Percentiles rank a stretch among this genome's conserved stretches.
These are phyloP conservation scores for Paralichthys olivaceus DNA, from an alignment of 2,113 vertebrate species.

Conservation along the genomic window DNA sequence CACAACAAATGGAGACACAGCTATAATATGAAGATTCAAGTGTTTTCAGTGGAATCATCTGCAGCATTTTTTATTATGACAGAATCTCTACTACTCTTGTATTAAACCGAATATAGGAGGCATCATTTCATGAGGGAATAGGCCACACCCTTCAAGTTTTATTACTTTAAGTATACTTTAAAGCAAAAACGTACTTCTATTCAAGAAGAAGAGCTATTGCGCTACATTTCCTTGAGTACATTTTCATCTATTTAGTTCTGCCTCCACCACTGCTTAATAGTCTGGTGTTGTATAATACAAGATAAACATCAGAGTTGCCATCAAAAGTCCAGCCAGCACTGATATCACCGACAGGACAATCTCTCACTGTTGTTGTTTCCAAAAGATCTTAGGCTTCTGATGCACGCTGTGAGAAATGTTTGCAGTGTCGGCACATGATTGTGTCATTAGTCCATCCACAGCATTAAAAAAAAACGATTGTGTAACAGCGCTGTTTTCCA, in stretches of 20 bases:
- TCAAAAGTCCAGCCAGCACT: constrained; percentile 35
- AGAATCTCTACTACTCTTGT: no score
- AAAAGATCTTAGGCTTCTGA: constrained; percentile 33
- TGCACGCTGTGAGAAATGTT: constrained; percentile 43
- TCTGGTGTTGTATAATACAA: constrained; percentile 25
- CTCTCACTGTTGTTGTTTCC: constrained; percentile 28
- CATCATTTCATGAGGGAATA: no score
- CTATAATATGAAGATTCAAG: not conserved
- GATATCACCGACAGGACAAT: constrained; percentile 36
- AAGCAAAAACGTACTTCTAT: no score
- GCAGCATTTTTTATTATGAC: no score
- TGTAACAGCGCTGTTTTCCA: constrained; percentile 21
- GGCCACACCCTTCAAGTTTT: no score
- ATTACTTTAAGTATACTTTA: no score
- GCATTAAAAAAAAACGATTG: constrained; percentile 16
- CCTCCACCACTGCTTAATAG: constrained; percentile 4
- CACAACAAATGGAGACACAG: no score
- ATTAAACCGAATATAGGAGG: no score
- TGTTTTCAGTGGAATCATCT: not conserved
- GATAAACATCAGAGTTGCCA: constrained; percentile 37
- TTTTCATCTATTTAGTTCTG: not conserved
- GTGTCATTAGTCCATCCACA: constrained; percentile 20
- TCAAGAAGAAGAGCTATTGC: no score
- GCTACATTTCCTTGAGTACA: no score
- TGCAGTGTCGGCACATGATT: constrained; percentile 18